These are phyloP conservation scores for Cheilosia impressa DNA, from an alignment of 2,888 invertebrate species.

Conservation along the genomic window DNA sequence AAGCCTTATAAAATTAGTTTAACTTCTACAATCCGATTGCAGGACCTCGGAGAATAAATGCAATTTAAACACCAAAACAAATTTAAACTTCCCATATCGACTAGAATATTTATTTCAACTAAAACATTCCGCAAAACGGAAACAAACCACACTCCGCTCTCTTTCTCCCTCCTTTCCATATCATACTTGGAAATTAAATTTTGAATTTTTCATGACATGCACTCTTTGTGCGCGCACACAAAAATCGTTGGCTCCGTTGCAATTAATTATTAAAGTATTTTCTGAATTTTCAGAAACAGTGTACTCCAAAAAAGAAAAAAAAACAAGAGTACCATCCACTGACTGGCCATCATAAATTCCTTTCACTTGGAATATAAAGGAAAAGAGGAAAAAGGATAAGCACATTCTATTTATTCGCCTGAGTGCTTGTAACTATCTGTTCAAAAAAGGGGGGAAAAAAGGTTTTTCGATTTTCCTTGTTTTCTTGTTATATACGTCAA, in stretches of 20 bases:
- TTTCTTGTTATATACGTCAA: conserved; percentile 42
- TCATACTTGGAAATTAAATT: conserved; percentile 46
- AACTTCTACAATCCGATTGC: no score
- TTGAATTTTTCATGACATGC: conserved; percentile 65
- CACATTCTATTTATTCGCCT: conserved; percentile 66
- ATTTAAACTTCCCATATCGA: background rate
- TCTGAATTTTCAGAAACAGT: conserved; percentile 2
- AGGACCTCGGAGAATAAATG: no score
- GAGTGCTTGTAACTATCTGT: conserved; percentile 56
- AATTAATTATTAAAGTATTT: conserved; percentile 65
- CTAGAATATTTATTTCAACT: conserved; percentile 6
- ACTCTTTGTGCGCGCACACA: conserved; percentile 50
- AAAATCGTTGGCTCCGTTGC: conserved; percentile 45
- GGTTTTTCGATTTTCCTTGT: conserved; percentile 19
- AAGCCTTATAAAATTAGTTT: no score
- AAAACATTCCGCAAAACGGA: background rate
- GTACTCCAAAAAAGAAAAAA: background rate
- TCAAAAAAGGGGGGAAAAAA: conserved; percentile 9
- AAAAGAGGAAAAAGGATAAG: conserved; percentile 58
- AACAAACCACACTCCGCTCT: background rate
- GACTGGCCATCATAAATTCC: conserved; percentile 56
- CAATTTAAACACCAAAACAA: background rate
- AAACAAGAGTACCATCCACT: no score
- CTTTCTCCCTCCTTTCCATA: conserved; percentile 7
- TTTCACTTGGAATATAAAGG: conserved; percentile 25